Conservation (phyloP, 2,797 vertebrate species). For the Pantherophis alleghaniensis region DNA sequence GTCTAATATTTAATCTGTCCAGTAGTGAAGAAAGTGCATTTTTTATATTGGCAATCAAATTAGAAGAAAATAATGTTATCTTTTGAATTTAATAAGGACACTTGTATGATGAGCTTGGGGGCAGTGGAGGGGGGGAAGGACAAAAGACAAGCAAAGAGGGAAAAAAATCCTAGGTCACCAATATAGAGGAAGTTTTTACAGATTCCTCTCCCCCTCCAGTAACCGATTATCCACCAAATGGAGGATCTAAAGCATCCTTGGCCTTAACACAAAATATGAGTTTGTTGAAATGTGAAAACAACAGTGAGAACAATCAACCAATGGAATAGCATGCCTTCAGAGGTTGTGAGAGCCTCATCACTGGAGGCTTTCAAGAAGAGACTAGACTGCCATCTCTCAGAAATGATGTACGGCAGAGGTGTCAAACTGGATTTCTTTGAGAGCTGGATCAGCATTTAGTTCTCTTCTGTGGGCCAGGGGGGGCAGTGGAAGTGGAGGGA, state of each 20-base stretch:
- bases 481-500: no score
- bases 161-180: not conserved
- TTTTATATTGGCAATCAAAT: not conserved
- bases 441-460: no score
- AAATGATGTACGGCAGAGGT: no score
- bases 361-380: no score
- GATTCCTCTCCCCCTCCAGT: rapidly evolving
- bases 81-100: not conserved
- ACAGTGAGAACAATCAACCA: no score
- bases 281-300: not conserved
- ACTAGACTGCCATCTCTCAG: no score
- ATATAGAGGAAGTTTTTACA: not conserved
- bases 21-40: not conserved
- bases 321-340: no score
- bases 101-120: not conserved
- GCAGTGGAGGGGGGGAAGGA: rapidly evolving
- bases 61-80: not conserved
- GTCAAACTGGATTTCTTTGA: no score
- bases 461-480: no score
- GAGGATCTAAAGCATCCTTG: not conserved
- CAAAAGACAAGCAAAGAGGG: not conserved
- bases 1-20: not conserved
- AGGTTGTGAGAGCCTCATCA: no score
- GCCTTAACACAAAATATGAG: not conserved
- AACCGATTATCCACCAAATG: not conserved